Evolutionary conservation across 1,140 invertebrate species (phyloP).

Genomic region (Leptonema lineaticorne): DNA sequence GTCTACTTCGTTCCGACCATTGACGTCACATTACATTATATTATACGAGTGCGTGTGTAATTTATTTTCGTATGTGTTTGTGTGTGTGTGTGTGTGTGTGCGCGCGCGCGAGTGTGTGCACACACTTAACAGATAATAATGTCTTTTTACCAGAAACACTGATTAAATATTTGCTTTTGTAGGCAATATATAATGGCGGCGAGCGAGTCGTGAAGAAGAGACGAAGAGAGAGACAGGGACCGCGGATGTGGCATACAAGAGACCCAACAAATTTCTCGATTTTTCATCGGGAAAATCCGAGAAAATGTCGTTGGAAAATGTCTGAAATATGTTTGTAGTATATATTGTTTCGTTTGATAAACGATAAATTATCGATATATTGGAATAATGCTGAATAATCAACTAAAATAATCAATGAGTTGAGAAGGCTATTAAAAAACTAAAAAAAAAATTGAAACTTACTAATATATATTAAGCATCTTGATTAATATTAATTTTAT

Average conservation of each 20-base stretch:
- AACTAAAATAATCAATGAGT: too few species aligned
- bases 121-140: conserved; percentile 39
- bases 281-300: neutral
- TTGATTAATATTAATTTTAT: too few species aligned
- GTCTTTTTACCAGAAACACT: conserved; percentile 40
- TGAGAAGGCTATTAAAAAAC: too few species aligned
- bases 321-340: too few species aligned
- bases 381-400: too few species aligned
- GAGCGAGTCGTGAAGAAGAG: conserved; percentile 22
- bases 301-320: too few species aligned
- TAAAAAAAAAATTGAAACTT: too few species aligned
- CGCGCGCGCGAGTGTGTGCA: conserved; percentile 21
- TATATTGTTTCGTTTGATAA: too few species aligned
- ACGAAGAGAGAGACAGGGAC: conserved; percentile 20
- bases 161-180: conserved; percentile 39
- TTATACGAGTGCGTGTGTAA: neutral
- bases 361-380: too few species aligned
- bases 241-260: conserved; percentile 15
- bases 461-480: too few species aligned
- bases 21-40: conserved; percentile 17
- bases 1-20: conserved; percentile 20
- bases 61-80: neutral
- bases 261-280: conserved; percentile 18
- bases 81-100: conserved; percentile 5
- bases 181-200: conserved; percentile 40